Base-by-base conservation (phyloP, 1,140 invertebrate genomes). In the Heliconius congener region DNA sequence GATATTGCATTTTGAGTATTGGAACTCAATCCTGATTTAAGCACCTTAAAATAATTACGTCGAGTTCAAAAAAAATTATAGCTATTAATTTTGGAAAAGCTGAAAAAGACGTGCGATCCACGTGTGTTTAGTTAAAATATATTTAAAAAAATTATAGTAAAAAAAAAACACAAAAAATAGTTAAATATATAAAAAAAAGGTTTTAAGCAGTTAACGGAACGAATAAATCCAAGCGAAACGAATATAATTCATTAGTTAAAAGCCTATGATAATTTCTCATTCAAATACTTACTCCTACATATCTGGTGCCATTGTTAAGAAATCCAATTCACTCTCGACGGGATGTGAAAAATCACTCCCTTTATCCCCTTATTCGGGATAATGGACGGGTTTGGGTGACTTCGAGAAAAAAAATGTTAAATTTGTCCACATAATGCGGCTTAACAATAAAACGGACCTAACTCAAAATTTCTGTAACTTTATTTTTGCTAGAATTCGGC, bases 241-340 rank as follows among this genome's bases (percentile, higher is more conserved):
- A 66, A 66, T 30, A 66, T 66, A 66, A 66, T 66, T 66, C 60
- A 66, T 66, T 66, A 66, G 60, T 66, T 66, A 66, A 66, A 66
- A 66, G 60, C 27, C 60, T 66, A 66, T 30, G 60, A 66, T 66
- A 66, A 30, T 66, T 66, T 66, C 13, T 66, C 60, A 66, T 66
- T 66, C 23, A 66, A 66, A 66, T 66, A 66, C 60, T 66, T 30
- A 66, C 50, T 52, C 50, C 16, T 52, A 52, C 60, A 30, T 66
- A 66, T 66, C 60, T 66, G 8, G 27, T 30, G 30, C 60, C 27
- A 66, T 66, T 66, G 60, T 66, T 66, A 30, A 30, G 11, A 66
- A 66, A 66, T 66, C 60, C 60, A 66, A 66, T 66, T 66, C 60
- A 66, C 60, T 66, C 60, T 66, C 60, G 60, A 66, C 60, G 60